Evolutionary conservation across 2,113 vertebrate genomes (phyloP).

Genomic region (Aramus guarauna): DNA sequence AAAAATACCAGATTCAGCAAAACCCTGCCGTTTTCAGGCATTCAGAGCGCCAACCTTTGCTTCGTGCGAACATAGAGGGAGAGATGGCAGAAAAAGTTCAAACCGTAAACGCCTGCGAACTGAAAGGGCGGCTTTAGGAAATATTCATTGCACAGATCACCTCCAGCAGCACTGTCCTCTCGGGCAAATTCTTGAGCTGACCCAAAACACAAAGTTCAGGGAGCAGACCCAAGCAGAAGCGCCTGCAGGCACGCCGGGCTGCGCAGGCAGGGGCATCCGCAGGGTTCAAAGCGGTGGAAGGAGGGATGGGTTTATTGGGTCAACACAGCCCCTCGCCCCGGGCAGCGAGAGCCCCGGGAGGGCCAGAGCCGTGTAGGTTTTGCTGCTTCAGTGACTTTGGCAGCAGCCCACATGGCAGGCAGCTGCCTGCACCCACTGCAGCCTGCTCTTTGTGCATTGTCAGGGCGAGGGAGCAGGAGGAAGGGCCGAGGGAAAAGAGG

Average conservation of each 20-base stretch:
- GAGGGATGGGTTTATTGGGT: background rate
- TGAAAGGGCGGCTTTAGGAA: background rate
- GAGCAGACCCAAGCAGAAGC: background rate
- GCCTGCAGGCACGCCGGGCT: background rate
- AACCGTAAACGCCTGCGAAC: background rate
- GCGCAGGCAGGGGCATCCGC: background rate
- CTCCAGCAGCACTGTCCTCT: background rate
- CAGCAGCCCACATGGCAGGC: slow-evolving; percentile 45
- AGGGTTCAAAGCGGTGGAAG: background rate
- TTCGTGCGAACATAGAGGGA: rapidly evolving
- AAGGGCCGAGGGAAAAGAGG: background rate
- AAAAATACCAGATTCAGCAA: background rate
- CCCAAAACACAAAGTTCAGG: slow-evolving; percentile 32
- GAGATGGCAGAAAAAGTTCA: background rate
- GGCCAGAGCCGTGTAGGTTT: background rate
- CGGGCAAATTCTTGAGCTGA: slow-evolving; percentile 1
- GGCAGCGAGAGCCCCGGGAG: background rate
- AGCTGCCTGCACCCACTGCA: slow-evolving; percentile 54
- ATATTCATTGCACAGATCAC: background rate
- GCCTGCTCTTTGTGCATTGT: slow-evolving; percentile 52
- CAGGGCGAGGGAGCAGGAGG: slow-evolving; percentile 24
- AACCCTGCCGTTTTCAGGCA: background rate
- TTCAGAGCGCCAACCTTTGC: background rate
- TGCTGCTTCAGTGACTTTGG: slow-evolving; percentile 53
- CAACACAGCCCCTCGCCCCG: background rate